A percentile compares a stretch with the other conserved stretches of the same genome.
Evolutionary conservation across 1,140 invertebrate genomes (phyloP).

Genomic region (Holcopasites calliopsidis): DNA sequence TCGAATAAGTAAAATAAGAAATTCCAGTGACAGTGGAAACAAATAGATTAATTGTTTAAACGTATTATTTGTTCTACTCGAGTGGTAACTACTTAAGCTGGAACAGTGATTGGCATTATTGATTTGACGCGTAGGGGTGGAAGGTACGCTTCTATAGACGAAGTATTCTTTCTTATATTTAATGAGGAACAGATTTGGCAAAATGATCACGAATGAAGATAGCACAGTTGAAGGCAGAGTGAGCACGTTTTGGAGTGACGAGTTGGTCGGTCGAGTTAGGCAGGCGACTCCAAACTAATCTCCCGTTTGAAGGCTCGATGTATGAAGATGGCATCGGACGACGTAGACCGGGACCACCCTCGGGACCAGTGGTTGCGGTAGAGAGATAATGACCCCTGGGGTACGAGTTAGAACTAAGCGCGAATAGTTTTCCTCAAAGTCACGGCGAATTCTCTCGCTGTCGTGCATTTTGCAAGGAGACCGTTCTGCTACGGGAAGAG

Average conservation of each 20-base stretch:
- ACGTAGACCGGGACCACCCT: background rate
- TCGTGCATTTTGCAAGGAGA: constrained; percentile 28
- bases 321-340: constrained; percentile 38
- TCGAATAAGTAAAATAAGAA: too few species aligned
- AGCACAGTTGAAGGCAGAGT: background rate
- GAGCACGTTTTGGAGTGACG: background rate
- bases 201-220: constrained; percentile 35
- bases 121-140: too few species aligned
- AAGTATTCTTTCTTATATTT: too few species aligned
- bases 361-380: constrained; percentile 17
- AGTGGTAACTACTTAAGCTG: too few species aligned
- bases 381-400: constrained; percentile 39
- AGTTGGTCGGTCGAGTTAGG: constrained; percentile 3
- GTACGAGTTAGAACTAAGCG: constrained; percentile 35
- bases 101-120: too few species aligned
- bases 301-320: constrained; percentile 34
- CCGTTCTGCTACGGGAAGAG: background rate
- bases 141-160: too few species aligned
- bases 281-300: constrained; percentile 29
- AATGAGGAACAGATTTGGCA: background rate
- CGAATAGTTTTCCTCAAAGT: constrained; percentile 36
- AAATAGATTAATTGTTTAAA: too few species aligned
- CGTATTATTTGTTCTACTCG: too few species aligned
- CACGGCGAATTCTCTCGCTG: constrained; percentile 28
- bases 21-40: too few species aligned